Evolutionary conservation across 1,140 invertebrate species (phyloP).

Genomic region (Drosophila serrata): DNA sequence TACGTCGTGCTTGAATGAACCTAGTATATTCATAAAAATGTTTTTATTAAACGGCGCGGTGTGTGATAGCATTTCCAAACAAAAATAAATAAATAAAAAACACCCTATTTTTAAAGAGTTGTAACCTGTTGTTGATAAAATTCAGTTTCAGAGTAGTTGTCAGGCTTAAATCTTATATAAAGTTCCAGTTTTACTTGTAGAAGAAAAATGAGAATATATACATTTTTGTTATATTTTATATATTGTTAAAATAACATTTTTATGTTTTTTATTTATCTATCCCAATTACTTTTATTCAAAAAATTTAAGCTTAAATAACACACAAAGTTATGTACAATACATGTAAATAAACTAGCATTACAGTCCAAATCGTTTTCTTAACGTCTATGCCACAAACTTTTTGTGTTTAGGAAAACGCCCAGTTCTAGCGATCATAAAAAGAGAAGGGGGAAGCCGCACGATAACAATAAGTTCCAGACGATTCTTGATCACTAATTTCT

Average conservation of each 20-base stretch:
- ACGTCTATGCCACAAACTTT: no score
- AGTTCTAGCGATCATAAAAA: not conserved
- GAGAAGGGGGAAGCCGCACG: no score
- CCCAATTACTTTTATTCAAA: slow-evolving; percentile 21
- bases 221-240: slow-evolving; percentile 48
- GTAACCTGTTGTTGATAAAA: not conserved
- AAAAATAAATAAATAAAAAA: slow-evolving; percentile 4
- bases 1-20: slow-evolving; percentile 94
- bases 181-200: slow-evolving; percentile 4
- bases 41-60: slow-evolving; percentile 4
- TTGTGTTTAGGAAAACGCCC: not conserved
- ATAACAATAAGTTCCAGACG: no score
- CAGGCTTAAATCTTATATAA: not conserved
- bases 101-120: not conserved
- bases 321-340: slow-evolving; percentile 58
- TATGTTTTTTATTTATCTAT: slow-evolving; percentile 20
- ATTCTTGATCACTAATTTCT: no score
- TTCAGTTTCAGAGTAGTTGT: slow-evolving; percentile 9
- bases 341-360: slow-evolving; percentile 69
- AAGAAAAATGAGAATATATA: not conserved
- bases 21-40: slow-evolving; percentile 2
- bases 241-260: slow-evolving; percentile 32
- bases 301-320: slow-evolving; percentile 10
- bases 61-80: slow-evolving; percentile 31
- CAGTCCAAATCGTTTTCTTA: not conserved